phyloP scores from a whole-genome alignment of 2,797 vertebrate genomes.

The Hapalemur alaotrensis region DNA sequence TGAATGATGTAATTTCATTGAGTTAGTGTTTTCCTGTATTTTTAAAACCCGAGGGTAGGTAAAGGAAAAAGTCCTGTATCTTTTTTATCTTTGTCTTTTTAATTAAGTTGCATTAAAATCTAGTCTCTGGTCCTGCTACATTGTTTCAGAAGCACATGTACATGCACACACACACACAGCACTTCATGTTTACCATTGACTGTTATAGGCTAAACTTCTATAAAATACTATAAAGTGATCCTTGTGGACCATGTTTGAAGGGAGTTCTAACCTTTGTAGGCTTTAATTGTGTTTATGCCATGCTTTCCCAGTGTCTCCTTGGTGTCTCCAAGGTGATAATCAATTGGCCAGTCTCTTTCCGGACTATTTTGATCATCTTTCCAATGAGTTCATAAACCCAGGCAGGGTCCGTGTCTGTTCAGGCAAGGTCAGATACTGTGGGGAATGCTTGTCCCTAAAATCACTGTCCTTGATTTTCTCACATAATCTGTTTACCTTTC shows the following conservation, averaged over 20 bases:
- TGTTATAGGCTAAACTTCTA: background rate
- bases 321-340: background rate
- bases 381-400: background rate
- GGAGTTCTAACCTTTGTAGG: background rate
- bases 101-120: background rate
- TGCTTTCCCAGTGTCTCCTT: background rate
- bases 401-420: background rate
- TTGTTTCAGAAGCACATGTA: background rate
- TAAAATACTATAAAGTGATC: background rate
- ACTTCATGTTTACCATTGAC: rapidly evolving
- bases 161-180: background rate
- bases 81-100: background rate
- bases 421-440: background rate
- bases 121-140: background rate
- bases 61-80: background rate
- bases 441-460: background rate
- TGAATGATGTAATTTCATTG: background rate
- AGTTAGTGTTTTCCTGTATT: constrained; percentile 1
- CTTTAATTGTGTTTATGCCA: background rate
- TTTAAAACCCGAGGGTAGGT: background rate
- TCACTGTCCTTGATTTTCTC: background rate
- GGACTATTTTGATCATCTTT: constrained; percentile 18
- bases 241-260: background rate
- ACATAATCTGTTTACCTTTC: background rate
- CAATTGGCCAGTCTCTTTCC: background rate